Conservation (phyloP, 2,113 vertebrate species). For the Leucopsar rothschildi region DNA sequence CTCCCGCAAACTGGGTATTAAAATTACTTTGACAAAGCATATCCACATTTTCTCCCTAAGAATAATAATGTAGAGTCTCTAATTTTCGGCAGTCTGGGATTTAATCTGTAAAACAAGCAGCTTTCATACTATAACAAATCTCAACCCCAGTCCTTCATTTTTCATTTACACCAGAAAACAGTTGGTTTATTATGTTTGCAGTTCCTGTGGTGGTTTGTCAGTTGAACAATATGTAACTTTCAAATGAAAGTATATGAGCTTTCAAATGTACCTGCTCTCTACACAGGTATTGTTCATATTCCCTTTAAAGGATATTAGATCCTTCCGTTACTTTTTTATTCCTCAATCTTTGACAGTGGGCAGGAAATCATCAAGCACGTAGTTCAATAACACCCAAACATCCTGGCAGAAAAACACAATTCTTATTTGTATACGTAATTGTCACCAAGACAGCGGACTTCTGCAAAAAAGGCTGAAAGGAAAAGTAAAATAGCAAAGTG, state of each 20-base stretch:
- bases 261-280: background rate
- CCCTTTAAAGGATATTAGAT: background rate
- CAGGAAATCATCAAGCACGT: background rate
- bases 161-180: background rate
- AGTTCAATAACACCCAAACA: background rate
- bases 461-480: background rate
- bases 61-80: background rate
- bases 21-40: background rate
- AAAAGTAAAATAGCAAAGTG: background rate
- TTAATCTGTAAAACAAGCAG: background rate
- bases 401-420: background rate
- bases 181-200: background rate
- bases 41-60: background rate
- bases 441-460: background rate
- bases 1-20: background rate
- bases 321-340: background rate
- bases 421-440: background rate
- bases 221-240: background rate
- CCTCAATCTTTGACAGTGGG: background rate
- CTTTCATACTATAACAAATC: background rate
- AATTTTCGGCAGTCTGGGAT: background rate
- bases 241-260: background rate
- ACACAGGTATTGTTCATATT: fast-evolving
- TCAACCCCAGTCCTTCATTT: background rate
- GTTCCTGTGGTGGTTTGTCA: background rate